Conservation (phyloP, 2,888 invertebrate genomes). For the Temnothorax unifasciatus region DNA sequence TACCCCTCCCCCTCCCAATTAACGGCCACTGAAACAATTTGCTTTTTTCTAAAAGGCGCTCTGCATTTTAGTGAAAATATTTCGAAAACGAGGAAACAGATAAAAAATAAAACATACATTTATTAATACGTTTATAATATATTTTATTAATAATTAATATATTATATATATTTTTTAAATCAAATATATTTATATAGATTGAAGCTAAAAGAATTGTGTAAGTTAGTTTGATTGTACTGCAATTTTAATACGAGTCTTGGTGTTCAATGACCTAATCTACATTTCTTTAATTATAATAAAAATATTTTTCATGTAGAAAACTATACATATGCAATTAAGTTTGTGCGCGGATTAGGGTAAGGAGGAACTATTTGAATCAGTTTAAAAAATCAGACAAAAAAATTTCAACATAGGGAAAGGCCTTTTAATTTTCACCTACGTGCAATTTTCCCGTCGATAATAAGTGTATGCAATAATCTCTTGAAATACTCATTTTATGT, state of each 20-base stretch:
- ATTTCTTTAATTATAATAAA: too few species aligned
- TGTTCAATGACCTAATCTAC: too few species aligned
- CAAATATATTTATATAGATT: not conserved
- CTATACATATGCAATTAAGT: too few species aligned
- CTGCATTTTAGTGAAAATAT: not conserved
- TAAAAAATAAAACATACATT: not conserved
- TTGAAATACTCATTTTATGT: too few species aligned
- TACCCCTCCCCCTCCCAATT: constrained; percentile 12
- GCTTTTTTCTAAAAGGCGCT: not conserved
- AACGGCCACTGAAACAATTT: constrained; percentile 47
- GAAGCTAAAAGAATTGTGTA: not conserved
- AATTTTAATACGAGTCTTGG: not conserved
- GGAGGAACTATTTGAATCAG: too few species aligned
- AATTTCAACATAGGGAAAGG: too few species aligned
- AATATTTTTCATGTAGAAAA: too few species aligned
- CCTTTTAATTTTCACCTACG: too few species aligned
- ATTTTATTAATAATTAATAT: not conserved
- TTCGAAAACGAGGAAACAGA: not conserved
- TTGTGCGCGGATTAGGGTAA: too few species aligned
- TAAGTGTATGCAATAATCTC: too few species aligned
- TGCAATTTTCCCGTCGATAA: too few species aligned
- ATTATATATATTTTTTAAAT: not conserved
- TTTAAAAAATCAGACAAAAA: too few species aligned
- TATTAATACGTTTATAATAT: not conserved
- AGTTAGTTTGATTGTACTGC: not conserved